phyloP scores from a whole-genome alignment of 2,113 vertebrate species.

The Ondatra zibethicus region DNA sequence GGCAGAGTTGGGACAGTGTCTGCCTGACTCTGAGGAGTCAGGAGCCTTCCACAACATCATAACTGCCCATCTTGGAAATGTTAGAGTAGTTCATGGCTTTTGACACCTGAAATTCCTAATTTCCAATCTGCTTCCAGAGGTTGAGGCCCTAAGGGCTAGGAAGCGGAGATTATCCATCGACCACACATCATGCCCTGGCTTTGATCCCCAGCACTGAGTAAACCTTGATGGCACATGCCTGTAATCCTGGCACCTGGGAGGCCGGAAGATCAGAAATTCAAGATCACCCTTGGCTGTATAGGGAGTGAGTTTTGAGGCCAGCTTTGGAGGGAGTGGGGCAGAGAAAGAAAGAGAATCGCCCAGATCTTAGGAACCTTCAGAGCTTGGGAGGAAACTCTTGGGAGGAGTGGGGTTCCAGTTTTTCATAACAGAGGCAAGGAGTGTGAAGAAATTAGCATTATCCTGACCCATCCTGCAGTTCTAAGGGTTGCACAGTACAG shows the following conservation, averaged over 20 bases:
- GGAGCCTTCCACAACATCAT: fast-evolving
- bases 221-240: background rate
- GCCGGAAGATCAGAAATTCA: background rate
- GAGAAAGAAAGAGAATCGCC: too few species aligned
- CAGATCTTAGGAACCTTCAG: background rate
- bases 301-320: background rate
- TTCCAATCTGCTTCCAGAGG: background rate
- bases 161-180: background rate
- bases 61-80: background rate
- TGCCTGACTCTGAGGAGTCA: background rate
- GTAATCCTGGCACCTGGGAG: background rate
- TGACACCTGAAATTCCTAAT: background rate
- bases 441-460: too few species aligned
- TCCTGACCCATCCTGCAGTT: too few species aligned
- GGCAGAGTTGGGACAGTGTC: background rate
- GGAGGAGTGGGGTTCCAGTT: background rate
- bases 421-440: background rate
- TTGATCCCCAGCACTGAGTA: background rate
- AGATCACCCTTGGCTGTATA: background rate
- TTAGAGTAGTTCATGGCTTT: background rate
- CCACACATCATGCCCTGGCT: background rate
- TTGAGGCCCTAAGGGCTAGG: background rate
- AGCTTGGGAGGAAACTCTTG: background rate
- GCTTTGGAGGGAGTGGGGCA: fast-evolving
- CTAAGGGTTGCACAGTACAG: background rate